Conservation (phyloP, 2,888 invertebrate species). For the Drosophila kokeensis region DNA sequence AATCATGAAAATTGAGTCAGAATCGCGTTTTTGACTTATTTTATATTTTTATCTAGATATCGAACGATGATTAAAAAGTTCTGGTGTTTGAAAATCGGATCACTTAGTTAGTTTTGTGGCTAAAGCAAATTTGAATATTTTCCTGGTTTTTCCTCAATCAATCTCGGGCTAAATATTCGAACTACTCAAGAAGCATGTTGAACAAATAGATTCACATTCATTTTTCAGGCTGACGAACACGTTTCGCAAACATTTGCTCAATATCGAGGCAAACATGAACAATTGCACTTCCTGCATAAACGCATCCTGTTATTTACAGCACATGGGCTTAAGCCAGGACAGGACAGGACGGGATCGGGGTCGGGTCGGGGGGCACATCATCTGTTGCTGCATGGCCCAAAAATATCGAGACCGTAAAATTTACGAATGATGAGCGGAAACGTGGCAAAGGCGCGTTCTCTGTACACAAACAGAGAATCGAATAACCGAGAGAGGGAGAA, state of each 20-base stretch:
- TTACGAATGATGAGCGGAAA: constrained; percentile 60
- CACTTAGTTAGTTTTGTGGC: neutral
- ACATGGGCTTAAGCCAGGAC: constrained; percentile 52
- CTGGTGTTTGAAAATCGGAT: neutral
- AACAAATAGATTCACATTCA: constrained; percentile 29
- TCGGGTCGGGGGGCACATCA: constrained; percentile 24
- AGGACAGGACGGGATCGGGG: neutral
- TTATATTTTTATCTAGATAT: neutral
- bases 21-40: neutral
- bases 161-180: neutral
- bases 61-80: fast-evolving
- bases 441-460: constrained; percentile 68
- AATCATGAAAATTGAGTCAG: neutral
- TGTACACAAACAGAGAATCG: constrained; percentile 65
- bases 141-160: neutral
- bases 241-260: constrained; percentile 68
- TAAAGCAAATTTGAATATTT: neutral
- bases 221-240: constrained; percentile 25
- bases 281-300: constrained; percentile 70
- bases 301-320: constrained; percentile 58
- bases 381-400: constrained; percentile 50
- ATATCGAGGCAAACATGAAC: constrained; percentile 38
- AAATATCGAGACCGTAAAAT: constrained; percentile 23
- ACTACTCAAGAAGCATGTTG: neutral
- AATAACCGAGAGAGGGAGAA: constrained; percentile 16